Evolutionary conservation across 2,113 vertebrate genomes (phyloP), one percentile per base, ranked within the genome.

Genomic region (Pterocles orientalis): DNA sequence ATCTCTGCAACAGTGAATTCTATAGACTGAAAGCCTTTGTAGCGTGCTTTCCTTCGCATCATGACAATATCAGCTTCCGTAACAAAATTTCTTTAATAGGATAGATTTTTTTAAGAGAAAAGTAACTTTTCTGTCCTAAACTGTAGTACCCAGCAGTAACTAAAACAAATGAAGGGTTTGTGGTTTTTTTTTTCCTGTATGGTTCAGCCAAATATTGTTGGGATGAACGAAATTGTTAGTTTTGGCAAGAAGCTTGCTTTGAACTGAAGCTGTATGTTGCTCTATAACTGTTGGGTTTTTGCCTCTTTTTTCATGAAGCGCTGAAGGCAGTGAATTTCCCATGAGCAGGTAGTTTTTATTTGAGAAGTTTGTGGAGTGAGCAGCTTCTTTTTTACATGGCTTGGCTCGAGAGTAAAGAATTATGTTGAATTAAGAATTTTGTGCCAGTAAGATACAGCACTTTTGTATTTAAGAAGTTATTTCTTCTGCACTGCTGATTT

Each of bases 221-320:
- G 54, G 33, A 84, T 41, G 34, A 26, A 39, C 72, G 57, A 60
- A 65, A 8, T 14, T n/a, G 33, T 69, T 72, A 68, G 33, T 45
- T 88, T 57, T 70, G 76, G 29, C 73, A 61, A 81, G 76, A 48
- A 54, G 20, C 17, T 53, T 45, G 51, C 23, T 36, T 78, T 82
- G 31, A 85, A n/a, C 64, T 79, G 6, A 3, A 45, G n/a, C 10
- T 39, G 3, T 18, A 1, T 34, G 9, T 73, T 87, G 47, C 34
- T 9, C 0, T 57, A 0, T 29, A 66, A 25, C 26, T 53, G 0
- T 43, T 70, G 36, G 20, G 26, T 18, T 21, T 47, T 68, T 77
- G 45, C 29, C 3, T 31, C 25, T 51, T 36, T 41, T 23, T 41
- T 23, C 19, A 1, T 21, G 33, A 57, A 65, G 73, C 58, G 48